Conservation (phyloP, 2,113 vertebrate genomes). For the Paradoxurus hermaphroditus region DNA sequence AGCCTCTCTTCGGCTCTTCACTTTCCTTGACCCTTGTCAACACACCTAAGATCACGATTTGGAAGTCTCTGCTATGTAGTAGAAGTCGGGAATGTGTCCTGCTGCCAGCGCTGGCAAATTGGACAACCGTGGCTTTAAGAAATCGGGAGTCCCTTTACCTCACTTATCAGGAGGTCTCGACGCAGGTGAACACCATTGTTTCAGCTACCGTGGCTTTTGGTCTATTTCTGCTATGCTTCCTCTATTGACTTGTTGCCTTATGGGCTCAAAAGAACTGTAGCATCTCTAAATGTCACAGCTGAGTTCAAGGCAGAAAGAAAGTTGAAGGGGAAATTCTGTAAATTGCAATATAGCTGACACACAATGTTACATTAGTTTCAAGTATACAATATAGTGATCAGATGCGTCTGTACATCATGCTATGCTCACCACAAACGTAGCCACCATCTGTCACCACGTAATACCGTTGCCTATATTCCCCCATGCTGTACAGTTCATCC, state of each 20-base stretch:
- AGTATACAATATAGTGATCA: too few species aligned
- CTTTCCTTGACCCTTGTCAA: neutral
- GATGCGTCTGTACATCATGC: too few species aligned
- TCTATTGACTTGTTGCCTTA: slow-evolving; percentile 2
- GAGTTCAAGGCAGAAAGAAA: slow-evolving; percentile 34
- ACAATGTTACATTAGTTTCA: neutral
- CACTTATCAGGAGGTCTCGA: neutral
- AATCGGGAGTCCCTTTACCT: neutral
- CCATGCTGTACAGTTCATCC: neutral
- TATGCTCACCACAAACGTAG: too few species aligned
- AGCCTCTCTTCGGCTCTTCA: neutral
- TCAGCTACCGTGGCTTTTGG: neutral
- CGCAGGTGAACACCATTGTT: neutral
- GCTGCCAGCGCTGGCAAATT: neutral
- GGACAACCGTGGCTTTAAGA: slow-evolving; percentile 3
- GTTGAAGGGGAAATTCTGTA: neutral
- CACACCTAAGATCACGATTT: neutral
- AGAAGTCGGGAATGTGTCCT: neutral
- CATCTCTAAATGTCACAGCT: neutral
- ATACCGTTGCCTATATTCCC: neutral
- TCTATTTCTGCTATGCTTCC: neutral
- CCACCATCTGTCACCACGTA: too few species aligned
- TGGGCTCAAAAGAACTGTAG: neutral
- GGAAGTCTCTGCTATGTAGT: neutral
- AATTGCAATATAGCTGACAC: neutral